Conservation (phyloP, 2,888 invertebrate species). For the Morpho deidamia region DNA sequence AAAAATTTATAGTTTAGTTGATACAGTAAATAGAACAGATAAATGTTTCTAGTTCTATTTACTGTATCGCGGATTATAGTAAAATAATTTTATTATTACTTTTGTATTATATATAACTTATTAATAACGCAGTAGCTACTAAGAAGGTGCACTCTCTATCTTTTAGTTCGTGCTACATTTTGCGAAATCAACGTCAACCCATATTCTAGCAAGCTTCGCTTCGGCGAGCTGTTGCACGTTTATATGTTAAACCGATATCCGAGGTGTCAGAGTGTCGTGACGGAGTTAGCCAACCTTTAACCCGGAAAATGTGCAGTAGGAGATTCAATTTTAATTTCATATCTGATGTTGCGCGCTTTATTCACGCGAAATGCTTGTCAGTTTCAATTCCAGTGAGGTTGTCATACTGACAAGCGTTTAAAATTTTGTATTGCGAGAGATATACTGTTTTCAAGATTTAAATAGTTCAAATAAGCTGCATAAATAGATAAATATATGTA, state of each 20-base stretch:
- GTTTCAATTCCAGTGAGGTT: conserved; percentile 12
- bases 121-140: conserved; percentile 12
- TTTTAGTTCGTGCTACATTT: conserved; percentile 23
- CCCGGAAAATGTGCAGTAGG: conserved; percentile 27
- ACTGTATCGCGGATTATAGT: too few relatives aligned
- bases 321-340: conserved; percentile 23
- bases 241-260: conserved; percentile 25
- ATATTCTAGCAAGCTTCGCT: conserved; percentile 18
- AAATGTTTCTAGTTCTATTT: too few relatives aligned
- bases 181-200: conserved; percentile 25
- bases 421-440: conserved; percentile 6
- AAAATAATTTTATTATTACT: too few relatives aligned
- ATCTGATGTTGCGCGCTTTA: conserved; percentile 16
- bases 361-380: conserved; percentile 20
- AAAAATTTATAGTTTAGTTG: too few relatives aligned
- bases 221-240: conserved; percentile 26
- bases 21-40: too few relatives aligned
- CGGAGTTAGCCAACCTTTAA: conserved; percentile 28
- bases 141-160: conserved; percentile 13
- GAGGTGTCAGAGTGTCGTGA: conserved; percentile 28
- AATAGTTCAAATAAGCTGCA: background rate
- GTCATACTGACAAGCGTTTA: conserved; percentile 5
- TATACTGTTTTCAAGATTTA: conserved; percentile 10
- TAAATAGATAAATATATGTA: background rate
- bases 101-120: too few relatives aligned